Evolutionary conservation across 2,113 vertebrate genomes (phyloP), one percentile per base, ranked within the genome.

Genomic region (Callithrix jacchus): DNA sequence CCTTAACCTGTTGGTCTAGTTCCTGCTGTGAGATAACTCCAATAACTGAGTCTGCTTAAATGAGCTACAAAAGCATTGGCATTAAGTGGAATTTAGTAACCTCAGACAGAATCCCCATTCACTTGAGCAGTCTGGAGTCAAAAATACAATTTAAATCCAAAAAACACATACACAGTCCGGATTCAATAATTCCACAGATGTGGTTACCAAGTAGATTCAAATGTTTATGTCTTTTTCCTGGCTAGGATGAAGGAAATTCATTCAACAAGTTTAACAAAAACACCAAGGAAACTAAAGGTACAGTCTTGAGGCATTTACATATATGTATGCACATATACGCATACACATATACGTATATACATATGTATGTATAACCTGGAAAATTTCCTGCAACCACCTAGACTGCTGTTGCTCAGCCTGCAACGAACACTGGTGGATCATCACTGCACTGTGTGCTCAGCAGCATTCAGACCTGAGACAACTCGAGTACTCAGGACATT

Each of bases 91-190:
- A 77, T 90, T 40, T n/a, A 30, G 85, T 66, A 95, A 93, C 37
- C 23, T 45, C 45, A 93, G 74, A 92, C 87, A 91, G n/a, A 89
- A 94, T 74, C 58, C 45, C 40, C 84, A 68, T 77, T 95, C 80
- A 95, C 92, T 79, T 92, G 47, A 95, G 49, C n/a, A 74, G n/a
- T 74, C 79, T 95, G 79, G 70, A 96, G 40, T 94, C 30, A 68
- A 96, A 97, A 89, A 45, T 64, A 93, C 96, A 95, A 87, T 71
- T 56, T 42, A 79, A 97, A 97, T 96, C 86, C 84, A 95, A 97
- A 97, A 97, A 85, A 61, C 91, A 95, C 73, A 96, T 52, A 85
- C n/a, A 85, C 14, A 66, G 12, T 87, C 66, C 17, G 42, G 91
- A 87, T 90, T 97, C 56, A 97, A 16, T 94, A 94, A 97, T 94